These are phyloP conservation scores for Neodiprion pinetum DNA, from an alignment of 1,140 invertebrate species.

Conservation along the genomic window DNA sequence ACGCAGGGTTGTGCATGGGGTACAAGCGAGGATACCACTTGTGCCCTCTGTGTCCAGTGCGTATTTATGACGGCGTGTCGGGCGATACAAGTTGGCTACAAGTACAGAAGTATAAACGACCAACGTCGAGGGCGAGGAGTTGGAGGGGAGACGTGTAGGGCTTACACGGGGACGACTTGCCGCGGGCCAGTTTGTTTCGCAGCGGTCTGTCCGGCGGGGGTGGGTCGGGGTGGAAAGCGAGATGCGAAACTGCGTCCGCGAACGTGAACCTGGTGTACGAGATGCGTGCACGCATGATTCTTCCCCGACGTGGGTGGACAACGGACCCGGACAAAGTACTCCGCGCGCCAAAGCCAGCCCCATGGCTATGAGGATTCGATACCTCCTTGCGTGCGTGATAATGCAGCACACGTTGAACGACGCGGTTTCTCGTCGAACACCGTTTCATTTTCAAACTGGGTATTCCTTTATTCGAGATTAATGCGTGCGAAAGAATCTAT, in stretches of 20 bases:
- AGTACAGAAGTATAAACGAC: constrained; percentile 29
- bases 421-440: no score
- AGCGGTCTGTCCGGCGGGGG: neutral
- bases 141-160: no score
- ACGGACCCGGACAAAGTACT: constrained; percentile 37
- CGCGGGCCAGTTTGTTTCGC: no score
- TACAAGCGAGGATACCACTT: constrained; percentile 8
- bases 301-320: constrained; percentile 38
- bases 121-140: neutral
- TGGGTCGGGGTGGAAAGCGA: constrained; percentile 17
- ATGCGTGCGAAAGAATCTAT: no score
- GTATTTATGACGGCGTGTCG: constrained; percentile 37
- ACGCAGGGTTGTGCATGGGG: no score
- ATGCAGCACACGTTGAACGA: constrained; percentile 52
- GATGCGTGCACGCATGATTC: constrained; percentile 15
- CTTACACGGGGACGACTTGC: no score
- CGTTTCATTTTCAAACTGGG: no score
- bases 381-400: neutral
- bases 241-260: neutral
- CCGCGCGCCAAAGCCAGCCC: neutral
- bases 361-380: constrained; percentile 14
- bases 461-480: no score
- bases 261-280: neutral
- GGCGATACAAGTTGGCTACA: constrained; percentile 28
- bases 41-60: constrained; percentile 25